A percentile compares a stretch with the other conserved stretches of the same genome.
phyloP scores from a whole-genome alignment of 2,888 invertebrate species.

The Conistra vaccinii region DNA sequence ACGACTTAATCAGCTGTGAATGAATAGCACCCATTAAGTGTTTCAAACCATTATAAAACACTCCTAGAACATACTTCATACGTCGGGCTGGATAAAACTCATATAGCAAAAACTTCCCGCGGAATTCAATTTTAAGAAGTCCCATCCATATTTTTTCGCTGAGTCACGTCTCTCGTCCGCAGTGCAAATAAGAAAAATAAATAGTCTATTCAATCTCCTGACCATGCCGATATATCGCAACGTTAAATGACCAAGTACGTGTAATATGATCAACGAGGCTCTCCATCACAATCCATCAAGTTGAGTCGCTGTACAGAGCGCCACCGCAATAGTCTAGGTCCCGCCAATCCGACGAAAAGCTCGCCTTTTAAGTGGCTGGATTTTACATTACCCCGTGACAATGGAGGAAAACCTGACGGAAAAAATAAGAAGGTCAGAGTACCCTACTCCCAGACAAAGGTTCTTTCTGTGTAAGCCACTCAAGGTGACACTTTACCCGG shows the following conservation, averaged over 20 bases:
- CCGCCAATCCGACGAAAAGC: conserved; percentile 78
- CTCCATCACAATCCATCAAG: conserved; percentile 89
- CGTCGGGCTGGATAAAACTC: neutral
- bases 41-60: neutral
- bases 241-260: conserved; percentile 84
- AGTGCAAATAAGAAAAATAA: conserved; percentile 64
- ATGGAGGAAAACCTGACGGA: conserved; percentile 84
- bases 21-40: conserved; percentile 13
- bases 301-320: conserved; percentile 70
- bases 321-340: conserved; percentile 78
- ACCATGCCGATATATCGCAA: conserved; percentile 76
- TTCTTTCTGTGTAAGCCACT: conserved; percentile 88
- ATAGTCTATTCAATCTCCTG: conserved; percentile 72
- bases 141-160: conserved; percentile 51
- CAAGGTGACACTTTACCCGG: conserved; percentile 90
- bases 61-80: neutral
- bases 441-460: conserved; percentile 87
- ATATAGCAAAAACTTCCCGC: conserved; percentile 11
- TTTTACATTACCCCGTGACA: conserved; percentile 85
- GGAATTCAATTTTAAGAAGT: conserved; percentile 54
- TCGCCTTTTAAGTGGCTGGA: conserved; percentile 80
- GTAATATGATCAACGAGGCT: conserved; percentile 86
- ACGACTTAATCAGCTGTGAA: conserved; percentile 66
- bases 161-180: conserved; percentile 45
- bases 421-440: conserved; percentile 87